Conservation (phyloP, 2,797 vertebrate species). For the Scyliorhinus canicula region DNA sequence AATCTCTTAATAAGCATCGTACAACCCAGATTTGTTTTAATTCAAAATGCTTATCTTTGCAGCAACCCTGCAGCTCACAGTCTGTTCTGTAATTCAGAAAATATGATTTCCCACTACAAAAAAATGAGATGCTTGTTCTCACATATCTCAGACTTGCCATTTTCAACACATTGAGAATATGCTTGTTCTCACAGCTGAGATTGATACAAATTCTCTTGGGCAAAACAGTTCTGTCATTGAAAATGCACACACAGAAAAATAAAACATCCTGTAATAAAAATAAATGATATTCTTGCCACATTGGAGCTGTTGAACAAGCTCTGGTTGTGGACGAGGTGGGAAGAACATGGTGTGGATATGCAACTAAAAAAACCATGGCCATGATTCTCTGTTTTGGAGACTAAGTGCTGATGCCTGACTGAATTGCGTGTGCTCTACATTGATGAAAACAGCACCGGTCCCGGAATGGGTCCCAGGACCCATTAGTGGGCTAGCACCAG, state of each 20-base stretch:
- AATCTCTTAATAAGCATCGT: background rate
- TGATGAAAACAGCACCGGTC: no score
- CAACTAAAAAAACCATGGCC: no score
- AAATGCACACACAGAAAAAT: background rate
- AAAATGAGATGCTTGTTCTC: conserved; percentile 1
- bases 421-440: no score
- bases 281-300: background rate
- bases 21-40: background rate
- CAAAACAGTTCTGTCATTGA: background rate
- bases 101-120: background rate
- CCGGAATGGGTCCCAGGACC: no score
- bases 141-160: conserved; percentile 28
- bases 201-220: background rate
- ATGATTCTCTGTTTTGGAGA: no score
- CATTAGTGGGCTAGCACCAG: no score
- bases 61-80: background rate
- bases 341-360: background rate
- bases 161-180: conserved; percentile 8
- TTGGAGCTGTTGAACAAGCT: background rate
- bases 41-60: background rate
- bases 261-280: background rate
- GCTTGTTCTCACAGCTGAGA: background rate
- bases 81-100: background rate
- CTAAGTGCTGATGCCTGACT: no score
- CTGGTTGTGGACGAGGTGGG: background rate